phyloP scores from a whole-genome alignment of 2,888 invertebrate genomes.

The Acheta domesticus region DNA sequence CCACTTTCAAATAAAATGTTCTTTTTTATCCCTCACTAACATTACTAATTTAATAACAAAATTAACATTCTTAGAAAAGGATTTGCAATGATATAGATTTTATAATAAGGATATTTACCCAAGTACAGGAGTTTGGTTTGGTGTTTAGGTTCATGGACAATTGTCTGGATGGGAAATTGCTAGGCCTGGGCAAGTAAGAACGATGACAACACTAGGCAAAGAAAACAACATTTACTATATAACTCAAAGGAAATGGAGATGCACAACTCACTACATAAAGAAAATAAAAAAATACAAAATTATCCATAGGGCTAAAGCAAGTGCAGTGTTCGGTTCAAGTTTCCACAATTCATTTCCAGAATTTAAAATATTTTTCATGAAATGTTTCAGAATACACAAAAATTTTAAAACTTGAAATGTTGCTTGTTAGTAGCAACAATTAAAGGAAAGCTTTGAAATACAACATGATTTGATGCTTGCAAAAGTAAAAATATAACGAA shows the following conservation, averaged over 20 bases:
- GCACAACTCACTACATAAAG: constrained; percentile 21
- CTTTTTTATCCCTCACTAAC: too few species aligned
- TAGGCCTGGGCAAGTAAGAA: constrained; percentile 41
- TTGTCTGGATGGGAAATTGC: neutral
- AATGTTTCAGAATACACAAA: too few species aligned
- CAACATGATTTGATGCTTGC: too few species aligned
- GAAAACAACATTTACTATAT: constrained; percentile 28
- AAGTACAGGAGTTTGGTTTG: neutral
- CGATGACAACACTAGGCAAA: constrained; percentile 44
- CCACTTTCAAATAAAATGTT: too few species aligned
- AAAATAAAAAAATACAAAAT: constrained; percentile 38
- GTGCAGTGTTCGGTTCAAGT: neutral
- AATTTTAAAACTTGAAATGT: too few species aligned
- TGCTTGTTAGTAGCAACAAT: too few species aligned
- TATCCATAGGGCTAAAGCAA: neutral
- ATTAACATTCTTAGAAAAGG: too few species aligned
- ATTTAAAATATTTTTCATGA: too few species aligned
- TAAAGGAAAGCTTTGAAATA: too few species aligned
- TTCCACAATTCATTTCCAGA: neutral
- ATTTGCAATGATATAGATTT: too few species aligned
- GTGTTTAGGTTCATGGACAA: neutral
- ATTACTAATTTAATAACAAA: too few species aligned
- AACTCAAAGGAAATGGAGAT: constrained; percentile 30
- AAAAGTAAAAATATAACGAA: too few species aligned
- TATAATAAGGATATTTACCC: neutral